Evolutionary conservation across 1,140 invertebrate species (phyloP).

Genomic region (Vollenhovia emeryi): DNA sequence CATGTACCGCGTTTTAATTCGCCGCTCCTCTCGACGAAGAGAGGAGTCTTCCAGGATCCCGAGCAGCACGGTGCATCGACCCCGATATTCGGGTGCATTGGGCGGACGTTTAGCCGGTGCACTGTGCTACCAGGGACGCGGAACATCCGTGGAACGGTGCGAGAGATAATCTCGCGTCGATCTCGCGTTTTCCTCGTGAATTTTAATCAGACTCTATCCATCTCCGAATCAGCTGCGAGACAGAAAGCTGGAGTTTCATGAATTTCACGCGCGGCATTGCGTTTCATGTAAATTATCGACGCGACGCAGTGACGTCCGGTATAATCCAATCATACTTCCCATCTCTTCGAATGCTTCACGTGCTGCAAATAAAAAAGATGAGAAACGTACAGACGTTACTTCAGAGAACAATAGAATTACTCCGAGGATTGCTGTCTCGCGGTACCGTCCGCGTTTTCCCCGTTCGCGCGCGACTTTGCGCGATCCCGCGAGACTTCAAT

Average conservation of each 20-base stretch:
- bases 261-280: neutral
- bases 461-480: no score
- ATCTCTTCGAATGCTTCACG: no score
- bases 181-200: neutral
- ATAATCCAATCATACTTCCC: neutral
- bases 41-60: neutral
- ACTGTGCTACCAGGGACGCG: no score
- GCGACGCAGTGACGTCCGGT: neutral
- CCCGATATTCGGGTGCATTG: no score
- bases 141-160: neutral
- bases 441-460: no score
- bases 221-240: neutral
- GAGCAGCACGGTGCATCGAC: no score
- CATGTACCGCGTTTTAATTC: conserved; percentile 10
- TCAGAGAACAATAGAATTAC: no score
- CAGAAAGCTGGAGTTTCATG: neutral
- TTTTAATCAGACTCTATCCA: neutral
- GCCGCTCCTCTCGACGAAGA: neutral
- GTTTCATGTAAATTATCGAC: neutral
- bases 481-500: no score
- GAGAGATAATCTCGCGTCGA: neutral
- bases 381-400: no score
- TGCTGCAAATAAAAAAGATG: no score
- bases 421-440: no score
- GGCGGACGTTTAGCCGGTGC: no score